Evolutionary conservation across 2,113 vertebrate species (phyloP).

Genomic region (Coturnix japonica): DNA sequence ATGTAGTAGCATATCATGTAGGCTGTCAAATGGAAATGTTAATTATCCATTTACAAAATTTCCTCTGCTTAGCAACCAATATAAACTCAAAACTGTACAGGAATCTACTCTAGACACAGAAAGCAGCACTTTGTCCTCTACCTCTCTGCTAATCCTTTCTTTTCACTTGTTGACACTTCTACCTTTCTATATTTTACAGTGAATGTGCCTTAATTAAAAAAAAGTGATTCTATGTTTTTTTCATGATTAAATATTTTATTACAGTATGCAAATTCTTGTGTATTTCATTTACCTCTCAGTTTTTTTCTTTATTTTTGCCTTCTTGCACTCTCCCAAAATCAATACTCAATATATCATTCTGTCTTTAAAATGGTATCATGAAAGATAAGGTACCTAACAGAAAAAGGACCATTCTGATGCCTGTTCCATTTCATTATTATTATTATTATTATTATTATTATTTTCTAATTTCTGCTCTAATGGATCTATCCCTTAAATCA

Average conservation of each 20-base stretch:
- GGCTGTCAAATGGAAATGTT: slow-evolving; percentile 55
- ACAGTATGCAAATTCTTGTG: background rate
- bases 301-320: background rate
- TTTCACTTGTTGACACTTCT: background rate
- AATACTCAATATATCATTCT: background rate
- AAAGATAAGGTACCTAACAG: background rate
- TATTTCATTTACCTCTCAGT: background rate
- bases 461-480: background rate
- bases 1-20: slow-evolving; percentile 26
- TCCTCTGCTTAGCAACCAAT: background rate
- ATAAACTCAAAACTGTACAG: background rate
- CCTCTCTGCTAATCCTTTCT: background rate
- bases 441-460: background rate
- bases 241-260: background rate
- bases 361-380: background rate
- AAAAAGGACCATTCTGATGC: background rate
- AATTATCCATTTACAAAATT: slow-evolving; percentile 51
- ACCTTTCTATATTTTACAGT: background rate
- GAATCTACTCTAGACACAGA: background rate
- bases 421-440: slow-evolving; percentile 13
- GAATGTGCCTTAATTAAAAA: background rate
- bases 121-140: background rate
- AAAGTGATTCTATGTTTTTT: background rate
- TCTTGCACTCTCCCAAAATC: background rate
- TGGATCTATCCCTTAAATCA: background rate